A percentile compares a stretch with the other conserved stretches of the same genome.
These are phyloP conservation scores for Cabera pusaria DNA, from an alignment of 2,888 invertebrate genomes.

Conservation along the genomic window DNA sequence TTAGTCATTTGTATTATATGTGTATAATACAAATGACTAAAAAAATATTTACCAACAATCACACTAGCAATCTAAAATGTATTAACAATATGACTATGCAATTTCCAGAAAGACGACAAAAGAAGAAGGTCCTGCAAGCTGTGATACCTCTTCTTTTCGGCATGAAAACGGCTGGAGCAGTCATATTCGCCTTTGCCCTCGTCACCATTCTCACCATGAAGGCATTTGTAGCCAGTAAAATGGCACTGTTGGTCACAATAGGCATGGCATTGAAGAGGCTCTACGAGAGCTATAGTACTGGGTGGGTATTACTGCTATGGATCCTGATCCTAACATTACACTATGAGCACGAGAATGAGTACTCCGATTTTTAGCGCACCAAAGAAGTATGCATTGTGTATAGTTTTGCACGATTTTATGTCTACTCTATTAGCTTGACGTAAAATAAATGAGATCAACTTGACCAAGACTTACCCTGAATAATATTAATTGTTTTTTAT, in stretches of 20 bases:
- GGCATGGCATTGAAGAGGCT: constrained; percentile 84
- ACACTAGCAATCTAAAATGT: too few relatives aligned
- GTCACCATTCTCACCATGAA: constrained; percentile 86
- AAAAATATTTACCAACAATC: too few relatives aligned
- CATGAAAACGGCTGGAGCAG: constrained; percentile 86
- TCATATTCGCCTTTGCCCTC: constrained; percentile 84
- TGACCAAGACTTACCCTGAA: too few relatives aligned
- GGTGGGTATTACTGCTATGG: constrained; percentile 52
- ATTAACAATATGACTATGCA: not conserved
- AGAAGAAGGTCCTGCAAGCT: constrained; percentile 85
- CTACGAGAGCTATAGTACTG: constrained; percentile 81
- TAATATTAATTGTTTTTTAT: too few relatives aligned
- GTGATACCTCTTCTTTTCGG: constrained; percentile 87
- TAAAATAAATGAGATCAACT: too few relatives aligned
- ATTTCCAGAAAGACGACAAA: constrained; percentile 64
- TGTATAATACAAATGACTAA: too few relatives aligned
- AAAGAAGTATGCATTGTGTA: constrained; percentile 10
- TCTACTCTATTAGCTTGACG: too few relatives aligned
- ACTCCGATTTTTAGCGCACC: constrained; percentile 19
- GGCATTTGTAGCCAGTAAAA: constrained; percentile 87
- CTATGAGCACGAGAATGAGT: constrained; percentile 19
- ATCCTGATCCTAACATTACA: constrained; percentile 4
- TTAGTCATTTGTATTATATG: too few relatives aligned
- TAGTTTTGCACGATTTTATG: too few relatives aligned
- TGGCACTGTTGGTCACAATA: constrained; percentile 85